Evolutionary conservation across 1,140 invertebrate species (phyloP).

Genomic region (Cydia splendana): DNA sequence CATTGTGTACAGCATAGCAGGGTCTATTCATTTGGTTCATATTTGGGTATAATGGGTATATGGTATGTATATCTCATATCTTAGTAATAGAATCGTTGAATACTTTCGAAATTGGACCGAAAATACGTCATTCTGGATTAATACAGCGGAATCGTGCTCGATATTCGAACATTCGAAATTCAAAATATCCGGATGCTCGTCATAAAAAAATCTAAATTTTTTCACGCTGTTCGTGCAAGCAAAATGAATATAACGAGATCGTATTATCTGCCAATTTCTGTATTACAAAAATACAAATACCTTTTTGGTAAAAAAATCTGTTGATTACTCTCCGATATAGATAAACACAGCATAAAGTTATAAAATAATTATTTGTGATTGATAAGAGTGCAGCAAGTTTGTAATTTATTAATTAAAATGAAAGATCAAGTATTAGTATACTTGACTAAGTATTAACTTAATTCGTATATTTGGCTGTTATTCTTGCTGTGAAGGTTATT

Average conservation of each 20-base stretch:
- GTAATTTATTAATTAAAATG: too few relatives aligned
- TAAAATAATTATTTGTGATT: too few relatives aligned
- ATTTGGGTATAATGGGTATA: neutral
- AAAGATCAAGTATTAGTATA: too few relatives aligned
- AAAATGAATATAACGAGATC: neutral
- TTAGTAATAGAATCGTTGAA: neutral
- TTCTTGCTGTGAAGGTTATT: too few relatives aligned
- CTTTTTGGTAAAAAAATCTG: neutral
- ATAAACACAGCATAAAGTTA: too few relatives aligned
- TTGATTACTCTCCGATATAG: too few relatives aligned
- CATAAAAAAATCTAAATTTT: conserved; percentile 13
- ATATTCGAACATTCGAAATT: conserved; percentile 4
- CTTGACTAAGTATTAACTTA: too few relatives aligned
- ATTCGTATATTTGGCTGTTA: too few relatives aligned
- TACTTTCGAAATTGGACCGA: neutral
- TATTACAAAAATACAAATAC: neutral
- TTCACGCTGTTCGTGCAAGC: neutral
- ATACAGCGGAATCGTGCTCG: neutral
- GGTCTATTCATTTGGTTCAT: neutral
- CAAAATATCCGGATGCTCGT: neutral
- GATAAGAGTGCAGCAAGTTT: too few relatives aligned
- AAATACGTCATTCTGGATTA: neutral
- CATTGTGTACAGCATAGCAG: neutral
- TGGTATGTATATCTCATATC: too few relatives aligned
- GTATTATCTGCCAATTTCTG: neutral